Conservation (phyloP, 2,888 invertebrate species). For the Tolmerus cingulatus region DNA sequence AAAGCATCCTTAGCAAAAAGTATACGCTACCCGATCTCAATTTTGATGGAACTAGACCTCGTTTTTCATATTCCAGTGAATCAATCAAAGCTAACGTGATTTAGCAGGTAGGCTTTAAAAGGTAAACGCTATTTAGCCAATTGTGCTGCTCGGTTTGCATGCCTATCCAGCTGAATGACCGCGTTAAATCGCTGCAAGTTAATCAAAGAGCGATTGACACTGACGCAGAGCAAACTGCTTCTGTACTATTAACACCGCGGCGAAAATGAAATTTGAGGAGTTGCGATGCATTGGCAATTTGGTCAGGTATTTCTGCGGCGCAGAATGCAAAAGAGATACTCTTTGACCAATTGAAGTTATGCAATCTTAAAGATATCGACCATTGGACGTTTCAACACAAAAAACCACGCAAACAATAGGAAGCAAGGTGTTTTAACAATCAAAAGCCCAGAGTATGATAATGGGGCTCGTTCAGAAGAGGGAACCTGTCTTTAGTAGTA, state of each 20-base stretch:
- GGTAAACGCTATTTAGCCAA: constrained; percentile 4
- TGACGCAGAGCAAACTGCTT: not conserved
- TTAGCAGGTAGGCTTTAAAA: not conserved
- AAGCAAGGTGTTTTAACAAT: not conserved
- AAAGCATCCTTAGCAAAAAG: not conserved
- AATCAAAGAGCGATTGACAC: not conserved
- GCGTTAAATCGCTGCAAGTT: not conserved
- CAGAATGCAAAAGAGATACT: not conserved
- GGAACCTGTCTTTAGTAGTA: not conserved
- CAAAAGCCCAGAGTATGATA: not conserved
- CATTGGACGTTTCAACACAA: not conserved
- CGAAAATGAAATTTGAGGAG: not conserved
- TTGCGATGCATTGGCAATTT: not conserved
- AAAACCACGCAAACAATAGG: not conserved
- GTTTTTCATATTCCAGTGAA: not conserved
- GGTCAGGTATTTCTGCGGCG: not conserved
- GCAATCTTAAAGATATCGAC: not conserved
- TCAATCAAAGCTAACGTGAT: not conserved
- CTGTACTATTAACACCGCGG: not conserved
- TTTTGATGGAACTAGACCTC: not conserved
- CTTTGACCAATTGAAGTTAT: not conserved
- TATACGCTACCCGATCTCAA: not conserved
- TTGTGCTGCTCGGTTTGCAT: not conserved
- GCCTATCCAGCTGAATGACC: not conserved
- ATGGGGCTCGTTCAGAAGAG: not conserved